These are phyloP conservation scores for Phymanthus crucifer DNA, from an alignment of 92 coral and sea anemone species.

Conservation along the genomic window DNA sequence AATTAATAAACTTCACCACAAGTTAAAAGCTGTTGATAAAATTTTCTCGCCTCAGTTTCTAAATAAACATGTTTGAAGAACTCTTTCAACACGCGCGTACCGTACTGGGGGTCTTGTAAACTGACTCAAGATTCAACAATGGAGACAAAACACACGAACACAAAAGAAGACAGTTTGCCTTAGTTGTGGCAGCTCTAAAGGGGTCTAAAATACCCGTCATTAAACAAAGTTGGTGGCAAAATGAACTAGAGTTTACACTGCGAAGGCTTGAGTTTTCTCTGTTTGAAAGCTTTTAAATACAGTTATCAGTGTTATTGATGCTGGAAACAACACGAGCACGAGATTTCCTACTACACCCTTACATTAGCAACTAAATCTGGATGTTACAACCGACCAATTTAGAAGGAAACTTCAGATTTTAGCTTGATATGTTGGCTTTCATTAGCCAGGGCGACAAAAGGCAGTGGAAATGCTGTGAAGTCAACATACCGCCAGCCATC, in stretches of 20 bases:
- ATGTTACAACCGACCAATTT: no score
- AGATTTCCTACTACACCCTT: no score
- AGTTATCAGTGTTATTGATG: no score
- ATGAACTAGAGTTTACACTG: not conserved
- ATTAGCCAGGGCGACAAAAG: no score
- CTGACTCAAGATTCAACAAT: not conserved
- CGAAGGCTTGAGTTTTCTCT: not conserved
- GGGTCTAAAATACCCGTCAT: not conserved
- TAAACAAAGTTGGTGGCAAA: not conserved
- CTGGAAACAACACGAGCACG: no score
- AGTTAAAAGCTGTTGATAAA: not conserved
- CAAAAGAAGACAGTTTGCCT: not conserved
- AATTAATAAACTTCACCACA: not conserved
- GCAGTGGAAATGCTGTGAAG: no score
- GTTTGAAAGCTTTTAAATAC: not conserved
- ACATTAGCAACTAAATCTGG: no score
- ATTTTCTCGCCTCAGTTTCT: not conserved
- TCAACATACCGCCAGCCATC: no score
- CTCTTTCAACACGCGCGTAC: not conserved
- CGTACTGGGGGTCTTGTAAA: not conserved
- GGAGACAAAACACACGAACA: not conserved
- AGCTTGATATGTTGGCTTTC: no score
- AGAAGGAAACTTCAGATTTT: no score
- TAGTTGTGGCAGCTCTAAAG: not conserved
- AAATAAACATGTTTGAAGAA: conserved; percentile 1